phyloP scores from a whole-genome alignment of 2,888 invertebrate species.

The Polydrusus pterygomalis region DNA sequence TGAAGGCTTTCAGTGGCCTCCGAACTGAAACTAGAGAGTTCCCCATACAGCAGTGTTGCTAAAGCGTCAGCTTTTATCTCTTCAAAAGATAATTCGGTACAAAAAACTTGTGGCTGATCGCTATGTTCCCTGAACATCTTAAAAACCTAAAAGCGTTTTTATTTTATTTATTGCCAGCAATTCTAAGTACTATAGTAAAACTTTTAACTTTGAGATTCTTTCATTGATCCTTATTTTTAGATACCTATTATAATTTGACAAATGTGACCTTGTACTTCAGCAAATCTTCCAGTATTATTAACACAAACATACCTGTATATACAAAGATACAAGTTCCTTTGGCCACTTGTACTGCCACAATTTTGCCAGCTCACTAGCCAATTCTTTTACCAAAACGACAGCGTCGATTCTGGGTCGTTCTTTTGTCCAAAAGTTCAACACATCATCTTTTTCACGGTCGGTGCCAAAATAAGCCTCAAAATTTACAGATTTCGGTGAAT shows the following conservation, averaged over 20 bases:
- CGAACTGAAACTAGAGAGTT: conserved; percentile 70
- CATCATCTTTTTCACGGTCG: conserved; percentile 78
- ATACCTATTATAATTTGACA: too few species aligned
- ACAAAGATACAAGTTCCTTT: conserved; percentile 75
- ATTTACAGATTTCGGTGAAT: conserved; percentile 64
- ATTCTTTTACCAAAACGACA: conserved; percentile 77
- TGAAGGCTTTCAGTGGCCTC: conserved; percentile 65
- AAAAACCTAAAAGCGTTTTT: conserved; percentile 74
- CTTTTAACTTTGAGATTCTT: too few species aligned
- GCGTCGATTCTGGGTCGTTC: conserved; percentile 75
- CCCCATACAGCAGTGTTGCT: conserved; percentile 74
- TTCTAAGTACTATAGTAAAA: too few species aligned
- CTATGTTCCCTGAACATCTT: conserved; percentile 75
- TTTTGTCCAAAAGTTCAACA: conserved; percentile 78
- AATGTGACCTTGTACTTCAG: too few species aligned
- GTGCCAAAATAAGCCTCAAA: conserved; percentile 79
- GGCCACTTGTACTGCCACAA: conserved; percentile 83
- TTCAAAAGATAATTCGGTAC: conserved; percentile 68
- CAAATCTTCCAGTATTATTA: too few species aligned
- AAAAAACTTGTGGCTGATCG: conserved; percentile 72
- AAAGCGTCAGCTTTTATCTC: conserved; percentile 72
- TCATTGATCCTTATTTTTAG: too few species aligned
- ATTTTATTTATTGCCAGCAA: too few species aligned
- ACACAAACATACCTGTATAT: conserved; percentile 75
- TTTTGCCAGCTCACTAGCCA: conserved; percentile 75